These are phyloP conservation scores for Nephila pilipes DNA, from an alignment of 1,140 invertebrate genomes.

Conservation along the genomic window DNA sequence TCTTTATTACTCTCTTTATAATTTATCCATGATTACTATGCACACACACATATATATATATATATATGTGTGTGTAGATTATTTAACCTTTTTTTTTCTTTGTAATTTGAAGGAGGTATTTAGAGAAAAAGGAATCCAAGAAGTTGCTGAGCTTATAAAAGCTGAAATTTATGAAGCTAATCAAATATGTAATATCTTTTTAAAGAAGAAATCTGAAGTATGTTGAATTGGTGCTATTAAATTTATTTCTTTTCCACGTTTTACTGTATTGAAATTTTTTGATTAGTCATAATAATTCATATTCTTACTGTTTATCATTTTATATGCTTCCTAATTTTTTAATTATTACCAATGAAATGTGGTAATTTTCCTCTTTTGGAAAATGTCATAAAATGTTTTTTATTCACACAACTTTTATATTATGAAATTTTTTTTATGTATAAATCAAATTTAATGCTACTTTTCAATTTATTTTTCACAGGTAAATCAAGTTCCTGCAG, in stretches of 20 bases:
- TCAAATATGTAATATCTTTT: constrained; percentile 21
- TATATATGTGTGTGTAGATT: no score
- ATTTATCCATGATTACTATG: no score
- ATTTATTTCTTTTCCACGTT: no score
- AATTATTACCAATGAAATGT: no score
- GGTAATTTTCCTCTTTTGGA: no score
- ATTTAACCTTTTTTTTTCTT: no score
- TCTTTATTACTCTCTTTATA: no score
- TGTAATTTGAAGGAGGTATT: background rate
- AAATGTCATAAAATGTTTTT: background rate
- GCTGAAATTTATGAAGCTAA: constrained; percentile 1
- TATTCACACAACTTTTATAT: background rate
- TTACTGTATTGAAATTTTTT: no score
- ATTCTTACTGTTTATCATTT: background rate
- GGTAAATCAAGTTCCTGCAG: background rate
- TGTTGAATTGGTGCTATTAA: background rate
- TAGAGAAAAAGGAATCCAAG: constrained; percentile 14
- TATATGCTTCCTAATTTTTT: background rate
- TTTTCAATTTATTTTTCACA: background rate
- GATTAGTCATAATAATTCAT: background rate
- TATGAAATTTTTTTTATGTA: background rate
- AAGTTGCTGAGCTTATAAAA: constrained; percentile 15
- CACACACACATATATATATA: no score
- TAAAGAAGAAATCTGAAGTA: constrained; percentile 37
- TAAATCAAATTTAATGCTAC: background rate